phyloP scores from a whole-genome alignment of 2,113 vertebrate genomes.

The Channa argus region DNA sequence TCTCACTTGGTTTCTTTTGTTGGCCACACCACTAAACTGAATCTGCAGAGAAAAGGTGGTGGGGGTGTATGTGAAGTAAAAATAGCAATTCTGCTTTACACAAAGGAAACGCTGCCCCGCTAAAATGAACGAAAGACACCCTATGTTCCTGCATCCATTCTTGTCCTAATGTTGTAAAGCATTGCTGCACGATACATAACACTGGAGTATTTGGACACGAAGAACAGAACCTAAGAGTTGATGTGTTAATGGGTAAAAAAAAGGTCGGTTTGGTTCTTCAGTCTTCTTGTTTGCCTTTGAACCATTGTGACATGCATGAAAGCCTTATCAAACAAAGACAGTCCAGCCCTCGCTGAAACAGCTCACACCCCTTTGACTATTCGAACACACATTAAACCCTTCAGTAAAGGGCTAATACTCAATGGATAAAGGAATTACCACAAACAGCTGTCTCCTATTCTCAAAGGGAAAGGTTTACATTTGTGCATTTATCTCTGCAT shows the following conservation, averaged over 20 bases:
- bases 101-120: slow-evolving; percentile 48
- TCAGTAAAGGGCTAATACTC: slow-evolving; percentile 60
- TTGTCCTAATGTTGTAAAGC: not conserved
- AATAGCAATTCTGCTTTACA: slow-evolving; percentile 61
- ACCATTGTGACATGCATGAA: slow-evolving; percentile 80
- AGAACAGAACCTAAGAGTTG: slow-evolving; percentile 33
- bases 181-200: not conserved
- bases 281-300: slow-evolving; percentile 45
- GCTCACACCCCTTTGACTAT: slow-evolving; percentile 72
- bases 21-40: slow-evolving; percentile 19
- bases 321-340: slow-evolving; percentile 86
- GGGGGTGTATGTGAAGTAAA: slow-evolving; percentile 45
- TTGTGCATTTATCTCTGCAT: slow-evolving; percentile 34
- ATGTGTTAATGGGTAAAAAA: slow-evolving; percentile 36
- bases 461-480: slow-evolving; percentile 45
- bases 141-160: slow-evolving; percentile 41
- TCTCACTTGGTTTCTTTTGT: slow-evolving; percentile 3
- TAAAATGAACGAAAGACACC: slow-evolving; percentile 3
- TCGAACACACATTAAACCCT: slow-evolving; percentile 53
- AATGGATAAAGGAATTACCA: slow-evolving; percentile 72
- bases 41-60: slow-evolving; percentile 42
- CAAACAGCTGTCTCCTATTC: slow-evolving; percentile 69
- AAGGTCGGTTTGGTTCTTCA: slow-evolving; percentile 20
- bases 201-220: slow-evolving; percentile 38
- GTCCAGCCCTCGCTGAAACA: slow-evolving; percentile 41